Conservation (phyloP, 2,888 invertebrate genomes). For the Theretra japonica region DNA sequence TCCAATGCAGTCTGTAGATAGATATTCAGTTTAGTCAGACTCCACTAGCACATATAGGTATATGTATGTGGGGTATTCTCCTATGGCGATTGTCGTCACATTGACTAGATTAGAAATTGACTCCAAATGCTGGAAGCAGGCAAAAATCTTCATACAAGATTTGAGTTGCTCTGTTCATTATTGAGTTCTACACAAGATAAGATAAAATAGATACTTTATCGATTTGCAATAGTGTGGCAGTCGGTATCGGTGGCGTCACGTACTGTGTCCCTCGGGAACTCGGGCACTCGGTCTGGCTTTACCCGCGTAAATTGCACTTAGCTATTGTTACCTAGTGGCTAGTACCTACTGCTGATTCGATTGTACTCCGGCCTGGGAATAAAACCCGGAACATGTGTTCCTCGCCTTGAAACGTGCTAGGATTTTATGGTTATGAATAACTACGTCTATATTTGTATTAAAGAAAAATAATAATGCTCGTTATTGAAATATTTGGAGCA, state of each 20-base stretch:
- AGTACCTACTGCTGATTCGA: conserved; percentile 28
- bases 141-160: no score
- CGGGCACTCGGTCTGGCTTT: conserved; percentile 23
- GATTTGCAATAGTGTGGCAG: conserved; percentile 6
- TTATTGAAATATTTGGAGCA: no score
- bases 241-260: conserved; percentile 29
- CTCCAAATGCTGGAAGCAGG: no score
- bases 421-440: not conserved
- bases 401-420: not conserved
- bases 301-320: conserved; percentile 31
- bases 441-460: not conserved
- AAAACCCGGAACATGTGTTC: conserved; percentile 15
- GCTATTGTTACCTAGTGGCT: conserved; percentile 24
- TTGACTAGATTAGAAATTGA: no score
- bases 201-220: conserved; percentile 14
- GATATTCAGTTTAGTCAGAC: no score
- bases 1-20: no score
- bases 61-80: no score
- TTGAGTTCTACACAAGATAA: not conserved
- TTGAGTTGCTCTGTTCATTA: no score
- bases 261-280: conserved; percentile 29
- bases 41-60: no score
- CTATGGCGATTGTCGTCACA: no score
- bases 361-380: conserved; percentile 23
- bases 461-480: no score